Evolutionary conservation across 92 coral and sea anemone species (phyloP).

Genomic region (Porites evermanni): DNA sequence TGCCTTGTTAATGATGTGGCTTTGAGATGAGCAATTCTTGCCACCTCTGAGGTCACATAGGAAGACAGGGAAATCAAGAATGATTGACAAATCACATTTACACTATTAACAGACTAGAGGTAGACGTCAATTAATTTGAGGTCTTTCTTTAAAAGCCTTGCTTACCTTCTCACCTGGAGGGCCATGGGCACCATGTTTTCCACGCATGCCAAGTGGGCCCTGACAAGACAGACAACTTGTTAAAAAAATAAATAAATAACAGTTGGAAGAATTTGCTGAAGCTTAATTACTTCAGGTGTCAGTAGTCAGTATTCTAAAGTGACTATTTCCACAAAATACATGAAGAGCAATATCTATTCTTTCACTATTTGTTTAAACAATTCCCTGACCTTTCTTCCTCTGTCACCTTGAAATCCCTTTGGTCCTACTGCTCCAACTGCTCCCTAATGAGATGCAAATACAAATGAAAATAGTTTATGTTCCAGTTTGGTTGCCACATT

Average conservation of each 20-base stretch:
- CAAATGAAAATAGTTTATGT: background rate
- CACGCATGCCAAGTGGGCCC: slow-evolving; percentile 69
- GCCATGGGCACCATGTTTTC: slow-evolving; percentile 61
- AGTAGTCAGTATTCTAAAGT: too few relatives aligned
- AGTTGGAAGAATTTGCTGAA: background rate
- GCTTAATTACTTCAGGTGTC: too few relatives aligned
- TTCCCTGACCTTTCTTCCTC: slow-evolving; percentile 63
- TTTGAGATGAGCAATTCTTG: too few relatives aligned
- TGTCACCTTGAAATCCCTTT: slow-evolving; percentile 64
- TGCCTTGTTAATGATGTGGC: too few relatives aligned
- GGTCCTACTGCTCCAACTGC: slow-evolving; percentile 54
- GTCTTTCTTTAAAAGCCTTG: background rate
- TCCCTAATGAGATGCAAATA: slow-evolving; percentile 33
- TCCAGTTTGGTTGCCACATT: too few relatives aligned
- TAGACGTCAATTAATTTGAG: too few relatives aligned
- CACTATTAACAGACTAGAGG: too few relatives aligned
- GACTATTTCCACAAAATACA: too few relatives aligned
- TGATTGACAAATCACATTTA: too few relatives aligned
- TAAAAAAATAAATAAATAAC: background rate
- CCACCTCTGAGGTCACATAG: too few relatives aligned
- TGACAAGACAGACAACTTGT: background rate
- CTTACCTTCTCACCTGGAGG: slow-evolving; percentile 60
- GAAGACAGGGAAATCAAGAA: too few relatives aligned
- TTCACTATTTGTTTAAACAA: background rate
- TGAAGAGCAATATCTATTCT: too few relatives aligned